phyloP scores from a whole-genome alignment of 2,888 invertebrate genomes.

The Itoplectis maculator region DNA sequence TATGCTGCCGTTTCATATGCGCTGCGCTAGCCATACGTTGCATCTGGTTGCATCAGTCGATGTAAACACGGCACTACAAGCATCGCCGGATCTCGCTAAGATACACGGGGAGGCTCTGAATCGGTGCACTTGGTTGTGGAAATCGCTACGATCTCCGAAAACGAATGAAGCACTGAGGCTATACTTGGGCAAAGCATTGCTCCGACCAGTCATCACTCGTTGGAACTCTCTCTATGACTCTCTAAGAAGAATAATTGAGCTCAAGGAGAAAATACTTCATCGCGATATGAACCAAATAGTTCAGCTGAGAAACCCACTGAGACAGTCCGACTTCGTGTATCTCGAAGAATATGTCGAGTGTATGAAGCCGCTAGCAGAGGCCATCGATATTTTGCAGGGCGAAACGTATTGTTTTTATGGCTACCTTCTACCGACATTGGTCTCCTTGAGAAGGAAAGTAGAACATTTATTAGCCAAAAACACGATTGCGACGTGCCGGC shows the following conservation, averaged over 20 bases:
- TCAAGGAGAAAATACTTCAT: slow-evolving; percentile 37
- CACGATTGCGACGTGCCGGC: neutral
- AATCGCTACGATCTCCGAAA: too few relatives aligned
- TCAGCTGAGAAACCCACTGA: slow-evolving; percentile 17
- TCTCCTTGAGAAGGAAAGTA: slow-evolving; percentile 33
- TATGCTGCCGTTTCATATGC: slow-evolving; percentile 36
- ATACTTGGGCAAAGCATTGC: slow-evolving; percentile 26
- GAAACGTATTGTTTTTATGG: slow-evolving; percentile 50
- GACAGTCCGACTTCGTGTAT: slow-evolving; percentile 15
- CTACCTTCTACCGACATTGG: slow-evolving; percentile 39
- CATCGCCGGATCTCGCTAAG: neutral
- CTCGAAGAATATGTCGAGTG: slow-evolving; percentile 40
- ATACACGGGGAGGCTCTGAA: neutral
- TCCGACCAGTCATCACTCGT: slow-evolving; percentile 38
- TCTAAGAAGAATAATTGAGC: neutral
- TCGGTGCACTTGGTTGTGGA: slow-evolving; percentile 45
- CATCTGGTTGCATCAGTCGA: slow-evolving; percentile 40
- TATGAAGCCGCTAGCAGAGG: slow-evolving; percentile 40
- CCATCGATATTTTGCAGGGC: slow-evolving; percentile 53
- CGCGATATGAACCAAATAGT: slow-evolving; percentile 3
- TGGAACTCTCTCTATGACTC: slow-evolving; percentile 49
- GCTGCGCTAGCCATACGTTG: too few relatives aligned
- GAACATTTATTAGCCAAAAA: neutral
- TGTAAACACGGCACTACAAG: slow-evolving; percentile 9
- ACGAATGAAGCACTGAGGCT: too few relatives aligned